These are phyloP conservation scores for Batillaria attramentaria DNA, from an alignment of 1,140 invertebrate genomes.

Conservation along the genomic window DNA sequence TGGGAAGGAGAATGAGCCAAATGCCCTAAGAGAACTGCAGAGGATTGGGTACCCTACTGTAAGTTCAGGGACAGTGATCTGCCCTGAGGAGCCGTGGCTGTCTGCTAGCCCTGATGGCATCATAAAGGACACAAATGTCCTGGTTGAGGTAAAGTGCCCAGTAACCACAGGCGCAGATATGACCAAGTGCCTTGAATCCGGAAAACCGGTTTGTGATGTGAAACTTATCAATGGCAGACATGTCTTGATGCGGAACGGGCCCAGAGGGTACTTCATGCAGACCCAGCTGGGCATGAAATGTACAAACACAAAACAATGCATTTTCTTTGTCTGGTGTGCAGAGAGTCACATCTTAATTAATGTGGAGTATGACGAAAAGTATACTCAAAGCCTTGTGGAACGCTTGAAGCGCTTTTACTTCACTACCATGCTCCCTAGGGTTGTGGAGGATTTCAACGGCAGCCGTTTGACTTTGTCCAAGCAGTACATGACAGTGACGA, in stretches of 20 bases:
- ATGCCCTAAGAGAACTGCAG: background rate
- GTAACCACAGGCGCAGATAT: background rate
- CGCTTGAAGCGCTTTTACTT: no score
- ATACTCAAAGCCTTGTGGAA: no score
- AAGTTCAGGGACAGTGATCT: background rate
- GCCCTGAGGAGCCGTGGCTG: slow-evolving; percentile 5
- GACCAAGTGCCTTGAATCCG: no score
- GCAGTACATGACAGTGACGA: no score
- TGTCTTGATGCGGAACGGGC: background rate
- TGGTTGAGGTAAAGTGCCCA: slow-evolving; percentile 7
- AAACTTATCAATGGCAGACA: background rate
- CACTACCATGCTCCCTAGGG: no score
- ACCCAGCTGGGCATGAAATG: background rate
- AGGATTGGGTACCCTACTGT: background rate
- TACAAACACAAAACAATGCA: background rate
- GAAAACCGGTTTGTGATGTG: background rate
- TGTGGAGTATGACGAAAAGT: background rate
- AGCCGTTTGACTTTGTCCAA: no score
- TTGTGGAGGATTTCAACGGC: no score
- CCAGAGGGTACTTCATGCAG: slow-evolving; percentile 10
- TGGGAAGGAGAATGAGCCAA: slow-evolving; percentile 4
- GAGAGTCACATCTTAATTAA: background rate
- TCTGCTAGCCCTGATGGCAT: slow-evolving; percentile 27
- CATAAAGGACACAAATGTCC: background rate
- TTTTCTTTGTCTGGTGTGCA: slow-evolving; percentile 7